Conservation (phyloP, 1,140 invertebrate genomes). For the Artemia franciscana region DNA sequence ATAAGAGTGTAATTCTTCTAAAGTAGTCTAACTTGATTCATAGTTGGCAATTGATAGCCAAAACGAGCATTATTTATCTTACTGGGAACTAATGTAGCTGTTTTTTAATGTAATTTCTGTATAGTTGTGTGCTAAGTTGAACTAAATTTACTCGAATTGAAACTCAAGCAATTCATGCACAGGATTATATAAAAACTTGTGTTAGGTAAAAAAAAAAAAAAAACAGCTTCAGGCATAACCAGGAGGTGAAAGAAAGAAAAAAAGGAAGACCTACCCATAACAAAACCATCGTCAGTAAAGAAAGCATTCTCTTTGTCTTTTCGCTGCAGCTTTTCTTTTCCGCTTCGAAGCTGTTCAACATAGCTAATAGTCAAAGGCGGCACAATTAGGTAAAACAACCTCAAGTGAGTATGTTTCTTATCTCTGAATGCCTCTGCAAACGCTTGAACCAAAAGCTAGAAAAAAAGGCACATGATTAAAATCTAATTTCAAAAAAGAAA, state of each 20-base stretch:
- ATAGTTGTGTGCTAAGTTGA: too few relatives aligned
- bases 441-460: constrained; percentile 61
- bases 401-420: constrained; percentile 64
- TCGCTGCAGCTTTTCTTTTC: constrained; percentile 70
- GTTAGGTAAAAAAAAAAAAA: too few relatives aligned
- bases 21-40: too few relatives aligned
- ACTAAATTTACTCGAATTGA: too few relatives aligned
- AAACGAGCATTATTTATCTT: too few relatives aligned
- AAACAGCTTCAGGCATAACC: neutral
- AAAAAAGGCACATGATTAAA: constrained; percentile 6
- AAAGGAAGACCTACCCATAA: constrained; percentile 43
- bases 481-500: constrained; percentile 1
- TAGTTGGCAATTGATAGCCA: too few relatives aligned
- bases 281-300: constrained; percentile 95
- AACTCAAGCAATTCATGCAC: too few relatives aligned
- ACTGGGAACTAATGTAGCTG: too few relatives aligned
- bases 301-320: constrained; percentile 61
- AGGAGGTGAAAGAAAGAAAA: neutral
- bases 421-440: constrained; percentile 72
- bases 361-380: constrained; percentile 85
- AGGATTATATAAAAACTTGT: too few relatives aligned
- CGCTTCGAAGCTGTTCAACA: constrained; percentile 71
- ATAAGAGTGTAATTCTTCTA: too few relatives aligned
- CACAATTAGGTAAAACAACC: constrained; percentile 80
- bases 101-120: too few relatives aligned